A percentile compares a stretch with the other conserved stretches of the same genome.
Evolutionary conservation across 1,140 invertebrate species (phyloP).

Genomic region (Psilanteris sp.): DNA sequence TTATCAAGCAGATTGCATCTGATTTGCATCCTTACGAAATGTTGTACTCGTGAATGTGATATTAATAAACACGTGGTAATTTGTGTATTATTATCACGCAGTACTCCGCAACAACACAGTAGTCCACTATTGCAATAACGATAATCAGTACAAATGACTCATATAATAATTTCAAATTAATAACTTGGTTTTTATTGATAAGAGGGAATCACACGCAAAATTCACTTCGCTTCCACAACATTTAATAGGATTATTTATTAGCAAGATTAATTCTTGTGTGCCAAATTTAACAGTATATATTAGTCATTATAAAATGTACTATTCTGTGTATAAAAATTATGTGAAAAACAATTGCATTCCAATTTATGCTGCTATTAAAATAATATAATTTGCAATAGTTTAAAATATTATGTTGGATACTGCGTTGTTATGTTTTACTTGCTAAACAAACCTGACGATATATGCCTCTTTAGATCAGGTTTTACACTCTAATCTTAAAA

Average conservation of each 20-base stretch:
- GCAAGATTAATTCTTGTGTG: too few species aligned
- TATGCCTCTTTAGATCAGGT: too few species aligned
- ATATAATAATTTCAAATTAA: slow-evolving; percentile 7
- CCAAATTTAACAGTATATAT: too few species aligned
- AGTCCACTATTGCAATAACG: background rate
- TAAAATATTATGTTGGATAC: too few species aligned
- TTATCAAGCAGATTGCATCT: slow-evolving; percentile 38
- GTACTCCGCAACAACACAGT: background rate
- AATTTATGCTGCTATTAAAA: too few species aligned
- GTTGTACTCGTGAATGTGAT: slow-evolving; percentile 12
- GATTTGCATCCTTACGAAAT: slow-evolving; percentile 34
- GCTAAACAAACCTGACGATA: too few species aligned
- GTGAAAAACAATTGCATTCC: too few species aligned
- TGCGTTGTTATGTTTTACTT: too few species aligned
- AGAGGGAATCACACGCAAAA: background rate
- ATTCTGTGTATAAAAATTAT: too few species aligned
- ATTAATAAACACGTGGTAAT: slow-evolving; percentile 43
- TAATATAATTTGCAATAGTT: too few species aligned
- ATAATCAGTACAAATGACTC: slow-evolving; percentile 17
- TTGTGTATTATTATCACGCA: slow-evolving; percentile 22
- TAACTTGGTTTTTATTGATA: slow-evolving; percentile 13
- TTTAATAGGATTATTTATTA: slow-evolving; percentile 13
- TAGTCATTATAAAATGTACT: too few species aligned
- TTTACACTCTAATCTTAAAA: too few species aligned
- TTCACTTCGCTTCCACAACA: slow-evolving; percentile 6